phyloP scores from a whole-genome alignment of 35 echinoderm and acorn worm species.

The Apostichopus japonicus region DNA sequence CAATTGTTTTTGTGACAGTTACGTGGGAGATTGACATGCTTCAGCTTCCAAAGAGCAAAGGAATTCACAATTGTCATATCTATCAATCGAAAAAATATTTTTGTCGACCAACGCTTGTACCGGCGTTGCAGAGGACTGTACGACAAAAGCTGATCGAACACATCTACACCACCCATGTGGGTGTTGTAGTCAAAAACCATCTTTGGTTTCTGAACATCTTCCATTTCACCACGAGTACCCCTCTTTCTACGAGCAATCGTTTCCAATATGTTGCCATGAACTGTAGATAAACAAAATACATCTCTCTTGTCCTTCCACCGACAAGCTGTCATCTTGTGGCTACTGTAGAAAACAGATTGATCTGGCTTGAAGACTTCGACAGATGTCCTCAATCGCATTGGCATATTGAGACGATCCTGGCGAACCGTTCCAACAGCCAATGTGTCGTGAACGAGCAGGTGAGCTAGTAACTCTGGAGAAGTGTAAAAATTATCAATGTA shows the following conservation, averaged over 20 bases:
- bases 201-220: not conserved
- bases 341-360: too few species aligned
- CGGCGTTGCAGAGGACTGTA: not conserved
- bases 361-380: not conserved
- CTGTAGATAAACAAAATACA: too few species aligned
- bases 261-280: too few species aligned
- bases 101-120: too few species aligned
- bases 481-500: conserved; percentile 45
- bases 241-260: too few species aligned
- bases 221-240: too few species aligned
- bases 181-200: conserved; percentile 7
- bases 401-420: too few species aligned
- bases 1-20: not conserved
- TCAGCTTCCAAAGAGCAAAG: conserved; percentile 32
- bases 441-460: not conserved
- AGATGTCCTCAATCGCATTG: too few species aligned
- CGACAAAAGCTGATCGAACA: conserved; percentile 19
- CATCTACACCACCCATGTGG: conserved; percentile 31
- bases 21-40: not conserved
- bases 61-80: conserved; percentile 16
- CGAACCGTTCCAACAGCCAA: not conserved
- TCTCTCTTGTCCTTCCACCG: too few species aligned
- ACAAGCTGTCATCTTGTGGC: too few species aligned
- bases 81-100: conserved; percentile 22
- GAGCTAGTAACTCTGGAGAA: not conserved